A percentile compares a stretch with the other conserved stretches of the same genome.
These are phyloP conservation scores for Tenthredo amoena DNA, from an alignment of 2,888 invertebrate species.

Conservation along the genomic window DNA sequence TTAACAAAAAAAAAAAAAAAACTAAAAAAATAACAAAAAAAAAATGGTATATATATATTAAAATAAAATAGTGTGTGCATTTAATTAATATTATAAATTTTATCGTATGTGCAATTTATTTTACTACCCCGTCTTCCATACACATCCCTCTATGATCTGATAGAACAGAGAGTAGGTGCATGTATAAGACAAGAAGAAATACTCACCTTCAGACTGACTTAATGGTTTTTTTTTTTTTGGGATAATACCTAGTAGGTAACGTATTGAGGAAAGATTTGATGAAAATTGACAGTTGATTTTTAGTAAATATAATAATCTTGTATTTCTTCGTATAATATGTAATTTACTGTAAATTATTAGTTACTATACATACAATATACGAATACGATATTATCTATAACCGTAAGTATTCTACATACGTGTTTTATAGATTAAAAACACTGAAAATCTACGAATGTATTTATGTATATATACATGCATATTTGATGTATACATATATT, in stretches of 20 bases:
- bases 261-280: background rate
- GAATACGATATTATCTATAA: slow-evolving; percentile 22
- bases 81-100: slow-evolving; percentile 62
- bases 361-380: background rate
- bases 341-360: background rate
- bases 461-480: no score
- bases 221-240: background rate
- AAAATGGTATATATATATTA: slow-evolving; percentile 70
- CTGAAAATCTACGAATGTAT: background rate
- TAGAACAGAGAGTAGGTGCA: background rate
- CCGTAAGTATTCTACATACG: slow-evolving; percentile 15
- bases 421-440: slow-evolving; percentile 14
- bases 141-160: background rate
- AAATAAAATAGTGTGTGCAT: slow-evolving; percentile 77
- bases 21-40: background rate
- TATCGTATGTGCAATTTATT: slow-evolving; percentile 4
- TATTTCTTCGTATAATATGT: slow-evolving; percentile 66
- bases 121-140: background rate
- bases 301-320: slow-evolving; percentile 74
- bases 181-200: background rate
- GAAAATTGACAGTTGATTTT: slow-evolving; percentile 41
- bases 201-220: background rate
- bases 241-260: background rate
- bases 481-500: background rate
- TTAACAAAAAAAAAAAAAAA: slow-evolving; percentile 1